A percentile compares a stretch with the other conserved stretches of the same genome.
Conservation (phyloP, 1,140 invertebrate species). For the Branchinecta lynchi region DNA sequence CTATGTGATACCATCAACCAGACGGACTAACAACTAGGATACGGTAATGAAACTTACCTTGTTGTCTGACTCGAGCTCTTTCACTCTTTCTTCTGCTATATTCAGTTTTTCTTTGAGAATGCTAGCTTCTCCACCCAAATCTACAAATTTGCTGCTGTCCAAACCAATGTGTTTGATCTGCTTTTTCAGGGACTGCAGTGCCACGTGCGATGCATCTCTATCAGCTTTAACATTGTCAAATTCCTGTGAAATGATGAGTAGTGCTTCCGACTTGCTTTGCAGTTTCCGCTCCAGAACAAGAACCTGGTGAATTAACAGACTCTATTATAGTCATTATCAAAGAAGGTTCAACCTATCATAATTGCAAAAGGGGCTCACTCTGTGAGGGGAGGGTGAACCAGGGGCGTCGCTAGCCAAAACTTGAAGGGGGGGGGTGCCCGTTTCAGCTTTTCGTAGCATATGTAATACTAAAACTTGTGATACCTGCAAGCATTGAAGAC, state of each 20-base stretch:
- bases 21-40: no score
- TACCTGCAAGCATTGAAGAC: no score
- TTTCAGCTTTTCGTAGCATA: no score
- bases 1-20: no score
- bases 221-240: background rate
- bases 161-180: background rate
- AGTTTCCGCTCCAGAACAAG: background rate
- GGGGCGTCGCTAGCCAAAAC: no score
- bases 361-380: no score
- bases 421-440: no score
- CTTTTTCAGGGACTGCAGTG: background rate
- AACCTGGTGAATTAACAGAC: background rate
- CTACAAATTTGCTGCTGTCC: background rate
- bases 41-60: background rate
- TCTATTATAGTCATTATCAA: no score
- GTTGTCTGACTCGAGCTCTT: background rate
- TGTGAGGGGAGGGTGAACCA: no score
- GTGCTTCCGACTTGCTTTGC: background rate
- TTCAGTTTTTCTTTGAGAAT: background rate
- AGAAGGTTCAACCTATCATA: no score
- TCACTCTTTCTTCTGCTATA: background rate
- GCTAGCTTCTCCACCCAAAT: background rate
- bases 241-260: background rate
- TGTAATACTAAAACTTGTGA: no score
- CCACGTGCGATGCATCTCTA: background rate